Evolutionary conservation across 2,113 vertebrate genomes (phyloP), one percentile per base, ranked within the genome.

Genomic region (Zingel zingel): DNA sequence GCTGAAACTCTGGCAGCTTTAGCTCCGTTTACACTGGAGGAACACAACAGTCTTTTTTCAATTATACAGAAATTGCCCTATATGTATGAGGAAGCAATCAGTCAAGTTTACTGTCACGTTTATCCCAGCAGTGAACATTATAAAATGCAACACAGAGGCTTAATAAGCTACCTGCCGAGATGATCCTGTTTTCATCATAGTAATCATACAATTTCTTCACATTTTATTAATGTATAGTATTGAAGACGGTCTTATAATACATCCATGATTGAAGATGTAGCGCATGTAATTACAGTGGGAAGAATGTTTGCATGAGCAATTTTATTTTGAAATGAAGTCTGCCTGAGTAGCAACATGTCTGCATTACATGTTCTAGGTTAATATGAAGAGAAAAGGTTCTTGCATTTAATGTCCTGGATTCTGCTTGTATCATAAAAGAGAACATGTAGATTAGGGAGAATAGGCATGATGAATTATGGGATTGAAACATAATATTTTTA

Each of bases 11-110:
- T 81, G 70, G 75, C 50, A 78, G 74, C 58, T 54, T 66, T 36
- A 16, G 36, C 62, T 66, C 36, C 68, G 53, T 89, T 86, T 74
- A 79, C 72, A 77, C 23, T 62, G 53, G 45, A 84, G 61, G 23
- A 59, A 50, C 61, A 64, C 25, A 64, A 25, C 51, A 62, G 47
- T 57, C 33, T 59, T 79, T 47, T 74, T 45, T 33, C 51, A 58
- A 5, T 65, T 59, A 58, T 11, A n/a, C 14, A 69, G 9, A 47
- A 33, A 65, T 50, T 57, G 27, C 33, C 19, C 51, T 39, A 66
- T 30, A 66, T 51, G 58, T 16, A 27, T 14, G 53, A 25, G 25
- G 12, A 75, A 33, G 48, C 53, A 67, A 61, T 66, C 27, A 33
- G 39, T 63, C 64, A 50, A 25, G 23, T 69, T 51, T 21, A 78